Evolutionary conservation across 37 sponge, comb jelly and placozoan genomes (phyloP).

Genomic region (Dysidea cf. avara): DNA sequence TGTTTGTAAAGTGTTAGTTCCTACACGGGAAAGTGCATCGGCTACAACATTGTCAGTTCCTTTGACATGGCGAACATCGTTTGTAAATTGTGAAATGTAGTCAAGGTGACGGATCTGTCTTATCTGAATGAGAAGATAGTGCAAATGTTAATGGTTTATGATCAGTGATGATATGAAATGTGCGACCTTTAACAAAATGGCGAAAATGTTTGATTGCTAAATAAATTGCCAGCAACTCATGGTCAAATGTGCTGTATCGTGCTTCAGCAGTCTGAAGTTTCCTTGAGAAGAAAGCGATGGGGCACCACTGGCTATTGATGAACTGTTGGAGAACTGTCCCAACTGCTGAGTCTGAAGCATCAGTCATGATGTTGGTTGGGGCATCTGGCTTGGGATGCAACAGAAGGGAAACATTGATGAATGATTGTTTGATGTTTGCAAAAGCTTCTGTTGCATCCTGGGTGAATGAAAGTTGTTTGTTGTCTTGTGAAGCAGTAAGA

Average conservation of each 20-base stretch:
- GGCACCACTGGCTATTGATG: neutral
- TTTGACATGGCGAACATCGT: slow-evolving; percentile 23
- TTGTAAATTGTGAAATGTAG: no score
- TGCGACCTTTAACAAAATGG: neutral
- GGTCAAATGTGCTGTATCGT: slow-evolving; percentile 41
- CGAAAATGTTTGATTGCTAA: slow-evolving; percentile 20
- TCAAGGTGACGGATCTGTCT: slow-evolving; percentile 20
- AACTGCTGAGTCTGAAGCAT: slow-evolving; percentile 36
- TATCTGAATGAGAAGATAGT: slow-evolving; percentile 12
- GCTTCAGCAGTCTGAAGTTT: slow-evolving; percentile 32
- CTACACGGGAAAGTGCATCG: slow-evolving; percentile 34
- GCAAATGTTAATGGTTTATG: no score
- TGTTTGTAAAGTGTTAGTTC: neutral
- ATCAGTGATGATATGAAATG: slow-evolving; percentile 7
- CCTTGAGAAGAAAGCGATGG: slow-evolving; percentile 33
- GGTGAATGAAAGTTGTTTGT: slow-evolving; percentile 31
- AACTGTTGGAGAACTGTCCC: slow-evolving; percentile 24
- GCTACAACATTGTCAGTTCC: slow-evolving; percentile 22
- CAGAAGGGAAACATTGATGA: slow-evolving; percentile 32
- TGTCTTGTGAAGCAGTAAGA: no score
- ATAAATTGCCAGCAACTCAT: slow-evolving; percentile 37
- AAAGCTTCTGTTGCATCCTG: slow-evolving; percentile 15
- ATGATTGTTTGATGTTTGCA: slow-evolving; percentile 19
- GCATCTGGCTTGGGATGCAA: slow-evolving; percentile 37
- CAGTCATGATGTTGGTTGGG: slow-evolving; percentile 48